phyloP scores from a whole-genome alignment of 1,140 invertebrate genomes.

The Conus betulinus region DNA sequence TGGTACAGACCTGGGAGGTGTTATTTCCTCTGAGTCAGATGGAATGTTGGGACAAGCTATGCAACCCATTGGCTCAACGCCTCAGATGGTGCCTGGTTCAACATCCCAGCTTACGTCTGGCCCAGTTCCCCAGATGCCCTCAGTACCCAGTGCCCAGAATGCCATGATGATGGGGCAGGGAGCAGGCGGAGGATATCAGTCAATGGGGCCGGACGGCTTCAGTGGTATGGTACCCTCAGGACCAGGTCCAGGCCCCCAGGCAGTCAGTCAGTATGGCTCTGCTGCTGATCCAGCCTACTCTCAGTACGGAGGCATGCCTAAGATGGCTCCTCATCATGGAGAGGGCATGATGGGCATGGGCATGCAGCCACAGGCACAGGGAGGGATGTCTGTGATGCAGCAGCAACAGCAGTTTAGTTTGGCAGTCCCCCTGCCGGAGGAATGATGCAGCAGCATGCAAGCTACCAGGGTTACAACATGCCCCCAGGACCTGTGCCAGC shows the following conservation, averaged over 20 bases:
- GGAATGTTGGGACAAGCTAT: slow-evolving; percentile 33
- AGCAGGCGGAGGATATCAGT: slow-evolving; percentile 21
- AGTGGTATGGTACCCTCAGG: slow-evolving; percentile 24
- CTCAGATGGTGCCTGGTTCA: slow-evolving; percentile 35
- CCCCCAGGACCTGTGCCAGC: slow-evolving; percentile 24
- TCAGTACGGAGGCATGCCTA: slow-evolving; percentile 35
- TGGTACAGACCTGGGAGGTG: slow-evolving; percentile 30
- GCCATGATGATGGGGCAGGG: slow-evolving; percentile 35
- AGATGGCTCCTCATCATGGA: slow-evolving; percentile 29
- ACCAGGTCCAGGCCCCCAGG: slow-evolving; percentile 10
- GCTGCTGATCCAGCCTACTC: slow-evolving; percentile 32
- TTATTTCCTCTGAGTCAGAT: slow-evolving; percentile 36
- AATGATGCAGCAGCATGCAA: slow-evolving; percentile 38
- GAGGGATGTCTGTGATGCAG: slow-evolving; percentile 43
- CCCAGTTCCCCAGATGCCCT: slow-evolving; percentile 8
- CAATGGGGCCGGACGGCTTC: slow-evolving; percentile 27
- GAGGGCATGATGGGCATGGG: slow-evolving; percentile 44
- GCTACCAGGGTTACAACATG: slow-evolving; percentile 44
- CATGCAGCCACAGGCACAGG: slow-evolving; percentile 47
- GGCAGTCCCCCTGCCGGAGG: slow-evolving; percentile 43
- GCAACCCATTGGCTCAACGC: slow-evolving; percentile 28
- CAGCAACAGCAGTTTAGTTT: slow-evolving; percentile 45
- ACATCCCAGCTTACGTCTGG: neutral
- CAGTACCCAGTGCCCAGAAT: neutral
- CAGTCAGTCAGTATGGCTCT: slow-evolving; percentile 37